Conservation (phyloP, 2,888 invertebrate genomes). For the Drosophila leonis region DNA sequence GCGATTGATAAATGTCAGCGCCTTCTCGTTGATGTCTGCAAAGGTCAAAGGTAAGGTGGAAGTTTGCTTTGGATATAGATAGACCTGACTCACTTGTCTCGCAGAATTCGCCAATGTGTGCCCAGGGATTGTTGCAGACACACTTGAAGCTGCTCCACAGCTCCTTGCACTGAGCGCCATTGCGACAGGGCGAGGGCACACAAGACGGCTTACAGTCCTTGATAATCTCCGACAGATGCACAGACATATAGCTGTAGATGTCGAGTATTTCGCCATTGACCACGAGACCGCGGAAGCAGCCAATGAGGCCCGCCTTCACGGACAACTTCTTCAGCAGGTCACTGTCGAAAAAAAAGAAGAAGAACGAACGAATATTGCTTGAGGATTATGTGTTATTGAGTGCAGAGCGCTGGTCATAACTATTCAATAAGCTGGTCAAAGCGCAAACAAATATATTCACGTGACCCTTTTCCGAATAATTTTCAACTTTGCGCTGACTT, state of each 20-base stretch:
- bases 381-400: slow-evolving; percentile 57
- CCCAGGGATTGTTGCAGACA: slow-evolving; percentile 96
- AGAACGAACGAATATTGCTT: slow-evolving; percentile 51
- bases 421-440: slow-evolving; percentile 65
- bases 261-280: slow-evolving; percentile 96
- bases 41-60: neutral
- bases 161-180: slow-evolving; percentile 95
- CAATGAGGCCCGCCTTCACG: slow-evolving; percentile 95
- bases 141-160: slow-evolving; percentile 97
- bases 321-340: slow-evolving; percentile 93
- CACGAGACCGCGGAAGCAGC: slow-evolving; percentile 96
- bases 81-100: slow-evolving; percentile 91
- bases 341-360: slow-evolving; percentile 84
- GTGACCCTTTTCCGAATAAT: neutral
- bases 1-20: slow-evolving; percentile 93
- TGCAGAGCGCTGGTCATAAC: slow-evolving; percentile 44
- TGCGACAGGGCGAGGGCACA: slow-evolving; percentile 96
- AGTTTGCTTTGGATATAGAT: neutral
- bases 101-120: slow-evolving; percentile 95
- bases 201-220: slow-evolving; percentile 97
- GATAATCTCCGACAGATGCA: slow-evolving; percentile 95
- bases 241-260: slow-evolving; percentile 96
- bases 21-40: slow-evolving; percentile 95
- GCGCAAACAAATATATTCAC: slow-evolving; percentile 27
- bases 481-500: slow-evolving; percentile 41